A percentile compares a stretch with the other conserved stretches of the same genome.
Conservation (phyloP, 2,797 vertebrate genomes). For the Eulemur albifrons region DNA sequence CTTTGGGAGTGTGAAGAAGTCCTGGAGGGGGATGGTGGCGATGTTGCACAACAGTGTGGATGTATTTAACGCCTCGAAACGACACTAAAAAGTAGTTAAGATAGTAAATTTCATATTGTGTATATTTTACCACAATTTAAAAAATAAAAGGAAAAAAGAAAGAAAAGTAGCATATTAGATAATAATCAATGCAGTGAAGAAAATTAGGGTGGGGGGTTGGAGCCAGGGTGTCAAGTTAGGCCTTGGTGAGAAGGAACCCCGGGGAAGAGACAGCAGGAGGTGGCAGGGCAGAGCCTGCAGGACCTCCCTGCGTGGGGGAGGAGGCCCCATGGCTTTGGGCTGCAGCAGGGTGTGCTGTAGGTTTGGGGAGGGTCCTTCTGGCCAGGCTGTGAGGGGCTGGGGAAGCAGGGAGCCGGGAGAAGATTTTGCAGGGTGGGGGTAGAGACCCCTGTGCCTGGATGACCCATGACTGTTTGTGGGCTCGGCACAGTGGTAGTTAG, state of each 20-base stretch:
- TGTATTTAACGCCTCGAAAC: fast-evolving
- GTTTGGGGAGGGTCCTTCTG: not conserved
- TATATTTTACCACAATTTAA: not conserved
- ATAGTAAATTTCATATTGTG: not conserved
- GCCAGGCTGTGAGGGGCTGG: not conserved
- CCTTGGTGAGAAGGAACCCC: not conserved
- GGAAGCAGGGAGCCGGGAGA: not conserved
- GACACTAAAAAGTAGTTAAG: not conserved
- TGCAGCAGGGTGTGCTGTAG: not conserved
- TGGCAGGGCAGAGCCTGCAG: not conserved
- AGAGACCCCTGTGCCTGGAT: not conserved
- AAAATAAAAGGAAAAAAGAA: not conserved
- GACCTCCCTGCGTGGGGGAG: not conserved
- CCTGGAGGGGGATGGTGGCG: not conserved
- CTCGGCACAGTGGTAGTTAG: fast-evolving
- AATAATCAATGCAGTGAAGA: not conserved
- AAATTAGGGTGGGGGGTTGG: not conserved
- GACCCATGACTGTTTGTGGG: not conserved
- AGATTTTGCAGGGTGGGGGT: not conserved
- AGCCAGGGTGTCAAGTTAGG: not conserved
- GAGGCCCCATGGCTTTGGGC: not conserved
- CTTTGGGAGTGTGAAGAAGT: not conserved
- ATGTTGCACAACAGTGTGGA: fast-evolving
- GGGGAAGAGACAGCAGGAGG: not conserved
- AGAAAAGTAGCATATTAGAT: not conserved